Conservation (phyloP, 2,888 invertebrate species). For the Phragmatobia fuliginosa region DNA sequence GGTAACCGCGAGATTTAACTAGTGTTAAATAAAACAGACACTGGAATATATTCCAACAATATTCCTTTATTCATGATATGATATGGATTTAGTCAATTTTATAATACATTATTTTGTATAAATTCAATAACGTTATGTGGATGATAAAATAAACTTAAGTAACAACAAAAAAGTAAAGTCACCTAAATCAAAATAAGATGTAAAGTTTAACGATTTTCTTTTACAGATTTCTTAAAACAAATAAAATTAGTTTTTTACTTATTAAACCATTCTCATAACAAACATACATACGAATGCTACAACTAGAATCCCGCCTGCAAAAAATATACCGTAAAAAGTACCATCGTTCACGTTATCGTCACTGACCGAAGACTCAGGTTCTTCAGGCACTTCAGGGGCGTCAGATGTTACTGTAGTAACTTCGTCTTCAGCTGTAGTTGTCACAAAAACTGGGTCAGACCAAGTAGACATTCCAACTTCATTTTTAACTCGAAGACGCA, state of each 20-base stretch:
- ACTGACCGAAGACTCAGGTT: constrained; percentile 23
- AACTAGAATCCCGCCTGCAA: constrained; percentile 67
- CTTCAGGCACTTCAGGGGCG: constrained; percentile 24
- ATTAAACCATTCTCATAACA: constrained; percentile 63
- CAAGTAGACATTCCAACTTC: constrained; percentile 67
- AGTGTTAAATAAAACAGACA: neutral
- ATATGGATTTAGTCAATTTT: neutral
- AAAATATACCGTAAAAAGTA: constrained; percentile 72
- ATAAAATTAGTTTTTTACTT: neutral
- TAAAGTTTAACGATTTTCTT: neutral
- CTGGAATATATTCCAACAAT: neutral
- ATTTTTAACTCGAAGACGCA: constrained; percentile 65
- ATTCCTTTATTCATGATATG: neutral
- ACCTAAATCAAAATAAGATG: too few relatives aligned
- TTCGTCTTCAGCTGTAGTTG: constrained; percentile 39
- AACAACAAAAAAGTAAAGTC: too few relatives aligned
- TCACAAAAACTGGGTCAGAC: constrained; percentile 57
- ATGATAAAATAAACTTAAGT: too few relatives aligned
- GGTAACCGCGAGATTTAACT: too few relatives aligned
- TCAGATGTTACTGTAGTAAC: constrained; percentile 28
- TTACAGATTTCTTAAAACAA: neutral
- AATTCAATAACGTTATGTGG: neutral
- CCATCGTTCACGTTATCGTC: constrained; percentile 35
- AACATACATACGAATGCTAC: constrained; percentile 66
- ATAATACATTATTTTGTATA: neutral